Conservation (phyloP, 2,888 invertebrate species). For the Drosophila yooni region DNA sequence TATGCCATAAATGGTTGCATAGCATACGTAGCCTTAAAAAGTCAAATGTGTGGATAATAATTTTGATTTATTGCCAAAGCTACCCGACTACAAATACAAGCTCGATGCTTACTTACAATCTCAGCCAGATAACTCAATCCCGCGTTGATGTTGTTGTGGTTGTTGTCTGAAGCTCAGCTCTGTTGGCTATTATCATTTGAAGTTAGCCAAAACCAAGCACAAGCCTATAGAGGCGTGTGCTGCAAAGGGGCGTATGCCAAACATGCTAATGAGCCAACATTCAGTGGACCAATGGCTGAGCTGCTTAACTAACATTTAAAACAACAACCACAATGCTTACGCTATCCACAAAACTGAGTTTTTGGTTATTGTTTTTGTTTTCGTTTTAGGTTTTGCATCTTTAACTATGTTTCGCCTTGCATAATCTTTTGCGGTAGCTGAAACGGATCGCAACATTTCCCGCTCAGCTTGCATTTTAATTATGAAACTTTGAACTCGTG, state of each 20-base stretch:
- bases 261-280: constrained; percentile 79
- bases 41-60: constrained; percentile 80
- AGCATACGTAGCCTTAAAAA: constrained; percentile 73
- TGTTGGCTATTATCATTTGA: constrained; percentile 58
- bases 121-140: constrained; percentile 70
- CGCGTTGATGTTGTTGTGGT: constrained; percentile 3
- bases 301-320: constrained; percentile 59
- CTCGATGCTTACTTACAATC: constrained; percentile 53
- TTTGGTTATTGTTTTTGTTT: constrained; percentile 52
- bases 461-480: constrained; percentile 64
- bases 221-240: constrained; percentile 62
- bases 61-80: constrained; percentile 77
- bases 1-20: constrained; percentile 69
- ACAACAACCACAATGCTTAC: constrained; percentile 54
- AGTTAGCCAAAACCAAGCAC: constrained; percentile 28
- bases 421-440: constrained; percentile 69
- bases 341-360: constrained; percentile 57
- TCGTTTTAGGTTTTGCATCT: constrained; percentile 48
- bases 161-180: constrained; percentile 1
- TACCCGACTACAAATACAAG: constrained; percentile 28
- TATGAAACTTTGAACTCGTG: constrained; percentile 71
- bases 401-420: constrained; percentile 59
- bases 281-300: constrained; percentile 68
- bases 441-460: constrained; percentile 63
- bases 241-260: constrained; percentile 76